phyloP scores from a whole-genome alignment of 2,888 invertebrate species.

The Sycophila texana region DNA sequence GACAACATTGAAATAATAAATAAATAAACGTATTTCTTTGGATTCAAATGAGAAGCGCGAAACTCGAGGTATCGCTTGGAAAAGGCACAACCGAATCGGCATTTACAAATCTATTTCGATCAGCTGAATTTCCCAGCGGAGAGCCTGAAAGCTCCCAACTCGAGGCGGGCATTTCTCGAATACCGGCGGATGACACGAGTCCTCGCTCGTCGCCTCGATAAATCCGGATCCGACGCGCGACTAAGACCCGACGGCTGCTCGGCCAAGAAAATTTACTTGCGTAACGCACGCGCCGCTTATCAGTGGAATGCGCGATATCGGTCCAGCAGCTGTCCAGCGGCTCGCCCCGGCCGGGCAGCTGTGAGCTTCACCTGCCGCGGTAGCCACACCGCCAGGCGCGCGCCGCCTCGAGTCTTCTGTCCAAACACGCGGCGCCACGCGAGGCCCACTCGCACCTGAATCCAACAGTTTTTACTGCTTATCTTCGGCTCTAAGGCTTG shows the following conservation, averaged over 20 bases:
- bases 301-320: constrained; percentile 68
- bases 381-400: constrained; percentile 25
- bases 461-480: no score
- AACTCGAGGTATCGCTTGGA: neutral
- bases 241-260: neutral
- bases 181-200: constrained; percentile 41
- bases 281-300: constrained; percentile 22
- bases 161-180: constrained; percentile 25
- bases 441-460: constrained; percentile 9
- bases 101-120: constrained; percentile 18
- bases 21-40: no score
- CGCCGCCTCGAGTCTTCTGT: constrained; percentile 12
- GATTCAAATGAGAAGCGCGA: no score
- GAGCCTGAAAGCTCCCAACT: neutral
- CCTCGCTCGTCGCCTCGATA: constrained; percentile 35
- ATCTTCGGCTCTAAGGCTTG: no score
- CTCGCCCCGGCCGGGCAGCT: constrained; percentile 56
- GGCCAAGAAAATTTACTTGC: neutral
- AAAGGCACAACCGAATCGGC: neutral
- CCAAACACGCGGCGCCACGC: constrained; percentile 53
- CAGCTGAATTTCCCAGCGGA: constrained; percentile 4
- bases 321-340: constrained; percentile 72
- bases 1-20: no score
- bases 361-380: constrained; percentile 72
- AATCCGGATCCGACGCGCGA: constrained; percentile 9